A percentile compares a stretch with the other conserved stretches of the same genome.
Evolutionary conservation across 2,888 invertebrate genomes (phyloP).

Genomic region (Dasysyrphus albostriatus): DNA sequence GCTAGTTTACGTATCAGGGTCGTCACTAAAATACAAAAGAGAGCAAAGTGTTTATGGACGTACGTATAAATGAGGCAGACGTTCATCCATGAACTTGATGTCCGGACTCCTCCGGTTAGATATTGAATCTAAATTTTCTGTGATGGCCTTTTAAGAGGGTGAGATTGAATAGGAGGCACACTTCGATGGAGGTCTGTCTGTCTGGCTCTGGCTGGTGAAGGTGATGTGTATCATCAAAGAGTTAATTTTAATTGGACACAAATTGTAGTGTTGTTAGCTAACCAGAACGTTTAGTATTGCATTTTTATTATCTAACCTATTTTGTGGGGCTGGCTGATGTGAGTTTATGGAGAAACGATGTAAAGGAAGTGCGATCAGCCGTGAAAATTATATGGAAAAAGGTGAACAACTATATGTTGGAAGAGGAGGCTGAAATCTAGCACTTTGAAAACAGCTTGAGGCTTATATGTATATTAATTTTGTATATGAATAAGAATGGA

Average conservation of each 20-base stretch:
- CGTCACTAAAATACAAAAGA: background rate
- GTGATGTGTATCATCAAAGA: conserved; percentile 32
- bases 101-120: conserved; percentile 36
- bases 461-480: background rate
- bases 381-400: background rate
- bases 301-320: conserved; percentile 38
- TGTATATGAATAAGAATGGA: background rate
- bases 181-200: conserved; percentile 51
- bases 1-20: background rate
- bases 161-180: conserved; percentile 6
- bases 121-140: conserved; percentile 48
- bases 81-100: conserved; percentile 33
- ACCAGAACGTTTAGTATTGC: conserved; percentile 25
- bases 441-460: background rate
- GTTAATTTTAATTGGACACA: conserved; percentile 61
- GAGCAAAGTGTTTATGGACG: background rate
- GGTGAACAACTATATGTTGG: background rate
- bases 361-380: background rate
- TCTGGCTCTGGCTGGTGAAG: background rate
- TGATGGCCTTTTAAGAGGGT: conserved; percentile 47
- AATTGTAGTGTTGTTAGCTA: conserved; percentile 40
- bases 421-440: background rate
- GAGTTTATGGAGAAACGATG: no score
- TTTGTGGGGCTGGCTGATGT: conserved; percentile 6
- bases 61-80: background rate